Evolutionary conservation across 2,797 vertebrate species (phyloP).

Genomic region (Oryzias sinensis): DNA sequence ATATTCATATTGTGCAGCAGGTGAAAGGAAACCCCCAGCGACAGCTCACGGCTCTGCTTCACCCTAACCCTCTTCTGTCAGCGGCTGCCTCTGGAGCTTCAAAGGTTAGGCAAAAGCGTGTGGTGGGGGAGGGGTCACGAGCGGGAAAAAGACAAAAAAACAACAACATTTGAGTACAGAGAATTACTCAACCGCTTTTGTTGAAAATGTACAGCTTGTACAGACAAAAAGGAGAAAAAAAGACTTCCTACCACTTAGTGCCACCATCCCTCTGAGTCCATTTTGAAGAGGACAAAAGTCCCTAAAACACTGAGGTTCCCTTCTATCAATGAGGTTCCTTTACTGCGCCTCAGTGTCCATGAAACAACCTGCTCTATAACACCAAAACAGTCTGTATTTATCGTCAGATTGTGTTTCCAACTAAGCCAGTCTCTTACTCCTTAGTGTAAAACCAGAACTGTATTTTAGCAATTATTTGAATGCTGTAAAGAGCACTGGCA

Average conservation of each 20-base stretch:
- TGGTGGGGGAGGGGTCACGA: neutral
- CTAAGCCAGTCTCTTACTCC: too few species aligned
- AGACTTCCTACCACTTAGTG: conserved; percentile 32
- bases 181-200: conserved; percentile 67
- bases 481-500: too few species aligned
- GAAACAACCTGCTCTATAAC: too few species aligned
- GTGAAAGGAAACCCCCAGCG: conserved; percentile 53
- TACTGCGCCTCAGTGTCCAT: too few species aligned
- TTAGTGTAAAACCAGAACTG: too few species aligned
- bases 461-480: too few species aligned
- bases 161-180: conserved; percentile 67
- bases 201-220: conserved; percentile 52
- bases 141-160: neutral
- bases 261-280: conserved; percentile 28
- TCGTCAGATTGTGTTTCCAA: too few species aligned
- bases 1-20: conserved; percentile 44
- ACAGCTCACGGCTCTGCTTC: conserved; percentile 53
- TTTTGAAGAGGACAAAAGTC: conserved; percentile 4
- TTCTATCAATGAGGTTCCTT: too few species aligned
- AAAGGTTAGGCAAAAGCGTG: conserved; percentile 48
- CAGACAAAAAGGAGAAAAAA: conserved; percentile 36
- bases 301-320: too few species aligned
- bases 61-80: conserved; percentile 54
- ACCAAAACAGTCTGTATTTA: too few species aligned
- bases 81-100: conserved; percentile 52